These are phyloP conservation scores for Nephila pilipes DNA, from an alignment of 1,140 invertebrate species.

Conservation along the genomic window DNA sequence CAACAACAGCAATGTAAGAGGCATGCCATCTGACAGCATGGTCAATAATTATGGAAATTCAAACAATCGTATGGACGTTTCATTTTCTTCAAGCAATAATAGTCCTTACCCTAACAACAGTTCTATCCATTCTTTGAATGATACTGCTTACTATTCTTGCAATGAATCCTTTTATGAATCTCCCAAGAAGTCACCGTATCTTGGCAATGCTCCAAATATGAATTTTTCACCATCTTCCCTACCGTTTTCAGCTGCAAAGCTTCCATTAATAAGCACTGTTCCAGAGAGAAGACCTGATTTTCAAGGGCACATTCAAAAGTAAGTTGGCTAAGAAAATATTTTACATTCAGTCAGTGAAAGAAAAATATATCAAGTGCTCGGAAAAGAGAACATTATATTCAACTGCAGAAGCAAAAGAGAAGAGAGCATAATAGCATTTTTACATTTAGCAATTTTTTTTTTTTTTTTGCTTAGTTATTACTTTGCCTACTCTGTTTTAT, in stretches of 20 bases:
- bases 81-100: conserved; percentile 15
- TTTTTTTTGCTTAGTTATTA: too few species aligned
- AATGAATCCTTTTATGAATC: conserved; percentile 63
- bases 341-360: neutral
- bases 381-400: too few species aligned
- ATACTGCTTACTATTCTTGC: conserved; percentile 22
- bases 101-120: neutral
- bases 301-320: conserved; percentile 30
- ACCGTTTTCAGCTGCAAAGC: neutral
- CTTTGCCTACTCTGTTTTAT: too few species aligned
- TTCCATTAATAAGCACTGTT: neutral
- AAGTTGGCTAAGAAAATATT: neutral
- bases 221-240: neutral
- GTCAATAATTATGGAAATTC: conserved; percentile 65
- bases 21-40: conserved; percentile 46
- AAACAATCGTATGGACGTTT: neutral
- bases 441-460: too few species aligned
- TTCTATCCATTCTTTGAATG: neutral
- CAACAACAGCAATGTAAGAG: neutral
- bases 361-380: too few species aligned
- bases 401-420: too few species aligned
- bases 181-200: neutral
- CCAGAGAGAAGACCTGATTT: neutral
- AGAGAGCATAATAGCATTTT: too few species aligned
- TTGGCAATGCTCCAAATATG: neutral